phyloP scores from a whole-genome alignment of 37 sponge, comb jelly and placozoan genomes.

The Halichondria panicea region DNA sequence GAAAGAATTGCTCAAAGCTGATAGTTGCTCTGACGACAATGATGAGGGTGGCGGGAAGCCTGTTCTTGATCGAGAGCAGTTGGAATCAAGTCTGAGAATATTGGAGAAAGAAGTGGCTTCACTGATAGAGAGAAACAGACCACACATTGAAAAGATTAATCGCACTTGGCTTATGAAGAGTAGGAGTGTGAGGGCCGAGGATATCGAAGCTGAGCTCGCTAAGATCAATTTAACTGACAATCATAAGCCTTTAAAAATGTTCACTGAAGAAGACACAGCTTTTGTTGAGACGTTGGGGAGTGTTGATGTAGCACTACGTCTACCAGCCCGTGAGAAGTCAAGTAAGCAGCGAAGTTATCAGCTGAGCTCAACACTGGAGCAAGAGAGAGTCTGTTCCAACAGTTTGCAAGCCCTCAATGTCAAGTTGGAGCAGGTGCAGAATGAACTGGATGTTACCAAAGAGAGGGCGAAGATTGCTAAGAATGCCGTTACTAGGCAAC shows the following conservation, averaged over 20 bases:
- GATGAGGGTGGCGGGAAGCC: neutral
- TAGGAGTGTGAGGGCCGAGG: neutral
- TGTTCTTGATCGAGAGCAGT: neutral
- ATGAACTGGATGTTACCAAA: no score
- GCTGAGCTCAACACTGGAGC: no score
- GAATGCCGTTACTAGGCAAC: no score
- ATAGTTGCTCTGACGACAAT: neutral
- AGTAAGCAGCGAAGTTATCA: no score
- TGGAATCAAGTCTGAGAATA: neutral
- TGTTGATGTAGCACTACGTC: no score
- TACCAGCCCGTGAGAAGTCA: no score
- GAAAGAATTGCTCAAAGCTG: neutral
- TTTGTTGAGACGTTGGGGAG: no score
- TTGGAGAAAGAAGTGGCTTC: constrained; percentile 10
- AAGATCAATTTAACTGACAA: no score
- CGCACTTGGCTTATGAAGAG: constrained; percentile 7
- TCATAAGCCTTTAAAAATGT: no score
- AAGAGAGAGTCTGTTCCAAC: no score
- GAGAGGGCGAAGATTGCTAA: no score
- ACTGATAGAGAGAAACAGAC: constrained; percentile 9
- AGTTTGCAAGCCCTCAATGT: neutral
- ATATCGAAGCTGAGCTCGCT: constrained; percentile 1
- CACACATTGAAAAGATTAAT: constrained; percentile 16
- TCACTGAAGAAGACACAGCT: no score
- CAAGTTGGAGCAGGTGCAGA: neutral